These are phyloP conservation scores for Hemiscyllium ocellatum DNA, from an alignment of 2,113 vertebrate species.

Conservation along the genomic window DNA sequence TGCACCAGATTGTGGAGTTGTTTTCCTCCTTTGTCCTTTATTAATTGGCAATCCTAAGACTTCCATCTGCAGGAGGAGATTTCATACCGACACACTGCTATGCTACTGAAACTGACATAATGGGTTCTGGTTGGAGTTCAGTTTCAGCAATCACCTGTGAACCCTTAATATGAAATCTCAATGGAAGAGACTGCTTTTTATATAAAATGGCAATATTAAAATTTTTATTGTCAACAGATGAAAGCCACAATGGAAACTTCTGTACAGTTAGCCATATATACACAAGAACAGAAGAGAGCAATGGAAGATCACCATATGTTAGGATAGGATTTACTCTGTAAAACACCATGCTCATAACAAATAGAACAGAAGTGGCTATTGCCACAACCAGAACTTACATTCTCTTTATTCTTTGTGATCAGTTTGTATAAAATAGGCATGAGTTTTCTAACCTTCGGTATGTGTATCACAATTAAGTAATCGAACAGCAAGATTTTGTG, in stretches of 20 bases:
- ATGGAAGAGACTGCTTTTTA: not conserved
- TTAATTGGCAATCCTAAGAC: not conserved
- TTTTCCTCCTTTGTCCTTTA: not conserved
- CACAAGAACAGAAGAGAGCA: not conserved
- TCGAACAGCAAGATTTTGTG: no score
- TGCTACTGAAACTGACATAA: not conserved
- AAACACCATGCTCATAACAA: not conserved
- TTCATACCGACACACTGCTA: not conserved
- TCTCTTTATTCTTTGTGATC: no score
- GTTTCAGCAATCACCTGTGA: not conserved
- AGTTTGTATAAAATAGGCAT: no score
- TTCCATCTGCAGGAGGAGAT: not conserved
- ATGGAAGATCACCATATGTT: not conserved
- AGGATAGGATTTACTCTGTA: not conserved
- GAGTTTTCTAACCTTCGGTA: no score
- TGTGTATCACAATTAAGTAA: no score
- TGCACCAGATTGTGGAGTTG: not conserved
- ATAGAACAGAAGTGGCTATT: not conserved
- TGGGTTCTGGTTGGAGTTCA: not conserved
- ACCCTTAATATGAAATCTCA: not conserved
- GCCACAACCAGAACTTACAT: no score
- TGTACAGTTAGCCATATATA: not conserved
- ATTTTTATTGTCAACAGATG: not conserved
- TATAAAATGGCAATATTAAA: not conserved
- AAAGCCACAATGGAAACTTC: not conserved